Evolutionary conservation across 2,888 invertebrate species (phyloP), one percentile per base, ranked within the genome.

Genomic region (Cheilosia soror): DNA sequence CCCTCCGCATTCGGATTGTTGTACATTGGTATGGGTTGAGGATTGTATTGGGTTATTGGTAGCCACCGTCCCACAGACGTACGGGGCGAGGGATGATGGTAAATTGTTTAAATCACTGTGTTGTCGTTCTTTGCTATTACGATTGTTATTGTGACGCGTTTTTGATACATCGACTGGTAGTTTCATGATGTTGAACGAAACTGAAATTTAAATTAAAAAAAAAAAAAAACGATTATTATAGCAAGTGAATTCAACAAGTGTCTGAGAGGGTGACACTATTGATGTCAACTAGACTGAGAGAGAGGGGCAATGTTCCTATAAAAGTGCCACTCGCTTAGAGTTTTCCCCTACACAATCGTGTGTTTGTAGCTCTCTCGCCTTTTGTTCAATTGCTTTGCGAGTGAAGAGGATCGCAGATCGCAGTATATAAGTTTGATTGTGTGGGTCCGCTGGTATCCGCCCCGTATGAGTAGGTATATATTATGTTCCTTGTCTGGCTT

Each of bases 111-210:
- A 13, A 44, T 78, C 78, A 9, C 62, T 44, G 15, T 57, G 47
- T 31, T 53, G 42, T 27, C 44, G 53, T 1, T 63, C 73, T 37
- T 53, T 71, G 6, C 25, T 53, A 55, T 42, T 77, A 4, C 75
- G 66, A 55, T 40, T 79, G 63, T n/a, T 80, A 37, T 58, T 75
- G 33, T 80, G 80, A 40, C 71, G 75, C 72, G 75, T 71, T 49
- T 80, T 55, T 71, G 84, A 75, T 51, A 47, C 75, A 4, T 47
- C 80, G 40, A 80, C 84, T 80, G 84, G 80, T 66, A 76, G 71
- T 76, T 84, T 84, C 84, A 84, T 84, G 42, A 71, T 84, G 75
- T 71, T 60, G 65, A 65, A 49, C 27, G 25, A 65, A 60, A 71
- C 84, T 84, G 69, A 79, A 84, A 79, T 84, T 79, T 9, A 60